phyloP scores from a whole-genome alignment of 1,140 invertebrate species.

The Lordiphosa mommai region DNA sequence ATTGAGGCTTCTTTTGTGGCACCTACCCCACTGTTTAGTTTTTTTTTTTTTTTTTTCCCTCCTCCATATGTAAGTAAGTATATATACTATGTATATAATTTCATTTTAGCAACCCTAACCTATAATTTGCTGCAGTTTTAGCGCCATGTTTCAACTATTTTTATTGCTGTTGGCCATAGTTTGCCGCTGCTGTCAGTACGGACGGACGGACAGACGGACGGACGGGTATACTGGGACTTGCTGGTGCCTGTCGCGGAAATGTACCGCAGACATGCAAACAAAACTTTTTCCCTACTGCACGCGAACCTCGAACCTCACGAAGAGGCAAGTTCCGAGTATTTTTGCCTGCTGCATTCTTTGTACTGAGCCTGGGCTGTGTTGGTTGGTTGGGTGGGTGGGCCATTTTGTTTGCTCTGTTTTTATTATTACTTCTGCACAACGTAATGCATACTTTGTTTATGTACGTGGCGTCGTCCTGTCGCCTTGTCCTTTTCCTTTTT shows the following conservation, averaged over 20 bases:
- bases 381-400: neutral
- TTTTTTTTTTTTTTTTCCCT: too few relatives aligned
- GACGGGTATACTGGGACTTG: slow-evolving; percentile 1
- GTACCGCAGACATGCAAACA: slow-evolving; percentile 74
- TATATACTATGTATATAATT: slow-evolving; percentile 25
- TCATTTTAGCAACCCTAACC: slow-evolving; percentile 44
- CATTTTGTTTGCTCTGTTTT: slow-evolving; percentile 61
- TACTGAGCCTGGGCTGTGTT: too few relatives aligned
- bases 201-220: neutral
- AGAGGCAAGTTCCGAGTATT: slow-evolving; percentile 7
- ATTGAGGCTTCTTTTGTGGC: too few relatives aligned
- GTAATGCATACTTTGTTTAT: slow-evolving; percentile 67
- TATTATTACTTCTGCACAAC: slow-evolving; percentile 65
- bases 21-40: too few relatives aligned
- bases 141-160: slow-evolving; percentile 41
- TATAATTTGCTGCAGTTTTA: slow-evolving; percentile 69
- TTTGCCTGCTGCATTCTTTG: slow-evolving; percentile 9
- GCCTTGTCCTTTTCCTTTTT: slow-evolving; percentile 34
- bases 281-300: slow-evolving; percentile 66
- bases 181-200: slow-evolving; percentile 31
- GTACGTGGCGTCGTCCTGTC: slow-evolving; percentile 35
- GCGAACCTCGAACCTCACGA: slow-evolving; percentile 21
- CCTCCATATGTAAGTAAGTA: neutral
- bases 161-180: slow-evolving; percentile 45
- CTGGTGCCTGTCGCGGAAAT: slow-evolving; percentile 74